Base-by-base conservation (phyloP, 2,797 vertebrate species). In the Leucoraja ocellata region DNA sequence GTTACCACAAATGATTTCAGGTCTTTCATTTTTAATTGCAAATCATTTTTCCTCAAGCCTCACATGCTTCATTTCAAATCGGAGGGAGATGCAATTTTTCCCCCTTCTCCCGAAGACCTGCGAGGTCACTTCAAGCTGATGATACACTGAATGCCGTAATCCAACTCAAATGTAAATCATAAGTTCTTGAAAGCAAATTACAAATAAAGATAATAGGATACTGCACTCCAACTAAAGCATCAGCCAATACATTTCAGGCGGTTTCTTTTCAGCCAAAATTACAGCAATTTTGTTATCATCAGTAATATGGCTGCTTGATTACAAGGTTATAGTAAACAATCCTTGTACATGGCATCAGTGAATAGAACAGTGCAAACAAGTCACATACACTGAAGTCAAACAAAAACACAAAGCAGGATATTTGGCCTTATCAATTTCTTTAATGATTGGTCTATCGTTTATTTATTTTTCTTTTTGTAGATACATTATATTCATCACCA, bases 91-190 rank as follows among this genome's bases (percentile, higher is more conserved):
- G 93, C 95, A 95, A 95, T 95, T 96, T 96, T 97, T 95, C 93
- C 8, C 28, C 32, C 63, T 21, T 74, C 36, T 74, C 18, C 36
- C 21, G 36, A 73, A 91, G 88, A n/a, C 32, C 68, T 14, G 21
- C 23, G 71, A 71, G 86, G 95, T 96, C 97, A 97, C 97, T 98
- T 97, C 97, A 97, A 94, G 68, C 95, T 94, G 94, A 95, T 95
- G 95, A 95, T 95, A 97, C 97, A 97, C 97, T 98, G 97, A 97
- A 98, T 98, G 97, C 97, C 98, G 96, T 97, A 97, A 98, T 98
- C 97, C 97, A 97, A 97, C 96, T 97, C 98, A 98, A 98, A 99
- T 99, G 97, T 97, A 98, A 99, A 99, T 98, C 97, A 95, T 96
- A 95, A 71, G 96, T 97, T 98, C 97, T 98, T 97, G 96, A 98